Evolutionary conservation across 2,888 invertebrate species (phyloP).

Genomic region (Trisateles emortualis): DNA sequence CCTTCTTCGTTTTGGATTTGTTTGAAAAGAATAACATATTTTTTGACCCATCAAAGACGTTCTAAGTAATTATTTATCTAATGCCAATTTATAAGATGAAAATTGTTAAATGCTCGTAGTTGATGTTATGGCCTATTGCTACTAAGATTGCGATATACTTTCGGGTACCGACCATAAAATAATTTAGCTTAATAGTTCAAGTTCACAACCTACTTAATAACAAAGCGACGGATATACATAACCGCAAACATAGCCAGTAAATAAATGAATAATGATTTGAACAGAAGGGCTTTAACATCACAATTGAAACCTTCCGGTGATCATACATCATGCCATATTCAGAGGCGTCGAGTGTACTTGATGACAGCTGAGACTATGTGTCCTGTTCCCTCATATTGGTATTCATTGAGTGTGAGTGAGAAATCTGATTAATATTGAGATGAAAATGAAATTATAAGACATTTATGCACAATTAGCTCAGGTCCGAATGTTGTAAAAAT

Average conservation of each 20-base stretch:
- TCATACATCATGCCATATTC: slow-evolving; percentile 46
- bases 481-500: no score
- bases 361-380: background rate
- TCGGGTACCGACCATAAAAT: no score
- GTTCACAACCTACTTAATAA: slow-evolving; percentile 26
- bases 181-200: slow-evolving; percentile 13
- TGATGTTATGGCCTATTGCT: no score
- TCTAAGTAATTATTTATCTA: no score
- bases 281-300: slow-evolving; percentile 64
- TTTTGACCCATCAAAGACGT: no score
- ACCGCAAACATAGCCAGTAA: slow-evolving; percentile 54
- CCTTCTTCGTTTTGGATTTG: no score
- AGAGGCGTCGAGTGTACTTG: slow-evolving; percentile 18
- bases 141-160: no score
- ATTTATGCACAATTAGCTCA: no score
- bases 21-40: no score
- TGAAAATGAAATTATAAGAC: background rate
- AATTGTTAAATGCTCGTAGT: no score
- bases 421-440: background rate
- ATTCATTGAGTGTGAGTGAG: background rate
- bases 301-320: slow-evolving; percentile 74
- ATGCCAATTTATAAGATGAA: no score
- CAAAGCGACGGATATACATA: slow-evolving; percentile 46
- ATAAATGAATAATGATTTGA: slow-evolving; percentile 59
- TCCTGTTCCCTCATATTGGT: background rate